A percentile compares a stretch with the other conserved stretches of the same genome.
Conservation (phyloP, 2,797 vertebrate genomes). For the Kryptopterus vitreolus region DNA sequence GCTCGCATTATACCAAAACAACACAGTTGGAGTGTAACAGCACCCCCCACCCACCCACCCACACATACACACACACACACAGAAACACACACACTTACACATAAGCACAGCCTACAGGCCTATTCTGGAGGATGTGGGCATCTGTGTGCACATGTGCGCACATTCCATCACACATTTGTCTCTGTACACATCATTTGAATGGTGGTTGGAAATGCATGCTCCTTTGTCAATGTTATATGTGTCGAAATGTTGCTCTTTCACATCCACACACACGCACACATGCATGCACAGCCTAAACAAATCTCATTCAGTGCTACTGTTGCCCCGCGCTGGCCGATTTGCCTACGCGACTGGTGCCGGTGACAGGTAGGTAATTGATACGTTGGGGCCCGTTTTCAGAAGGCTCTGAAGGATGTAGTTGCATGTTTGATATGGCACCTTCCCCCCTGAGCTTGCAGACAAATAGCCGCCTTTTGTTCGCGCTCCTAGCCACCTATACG, state of each 20-base stretch:
- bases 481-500: slow-evolving; percentile 65
- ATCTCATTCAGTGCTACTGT: slow-evolving; percentile 42
- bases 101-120: slow-evolving; percentile 41
- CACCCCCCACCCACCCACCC: slow-evolving; percentile 48
- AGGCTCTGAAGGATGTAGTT: slow-evolving; percentile 62
- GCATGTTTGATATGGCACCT: slow-evolving; percentile 62
- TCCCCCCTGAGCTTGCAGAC: slow-evolving; percentile 67
- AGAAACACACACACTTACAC: slow-evolving; percentile 29
- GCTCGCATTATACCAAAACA: slow-evolving; percentile 57
- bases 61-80: slow-evolving; percentile 26
- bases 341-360: slow-evolving; percentile 56
- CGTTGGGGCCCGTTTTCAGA: slow-evolving; percentile 56
- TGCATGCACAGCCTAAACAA: slow-evolving; percentile 23
- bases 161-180: slow-evolving; percentile 34
- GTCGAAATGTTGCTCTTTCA: slow-evolving; percentile 41
- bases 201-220: slow-evolving; percentile 14
- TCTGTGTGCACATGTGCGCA: slow-evolving; percentile 41
- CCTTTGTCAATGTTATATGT: slow-evolving; percentile 22
- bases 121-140: slow-evolving; percentile 28
- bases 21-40: slow-evolving; percentile 47
- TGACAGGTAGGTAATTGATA: slow-evolving; percentile 64
- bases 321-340: slow-evolving; percentile 61
- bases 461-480: slow-evolving; percentile 78
- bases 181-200: slow-evolving; percentile 26
- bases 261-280: slow-evolving; percentile 25